A percentile compares a stretch with the other conserved stretches of the same genome.
phyloP scores from a whole-genome alignment of 2,797 vertebrate genomes.

The Poecilia velifera region DNA sequence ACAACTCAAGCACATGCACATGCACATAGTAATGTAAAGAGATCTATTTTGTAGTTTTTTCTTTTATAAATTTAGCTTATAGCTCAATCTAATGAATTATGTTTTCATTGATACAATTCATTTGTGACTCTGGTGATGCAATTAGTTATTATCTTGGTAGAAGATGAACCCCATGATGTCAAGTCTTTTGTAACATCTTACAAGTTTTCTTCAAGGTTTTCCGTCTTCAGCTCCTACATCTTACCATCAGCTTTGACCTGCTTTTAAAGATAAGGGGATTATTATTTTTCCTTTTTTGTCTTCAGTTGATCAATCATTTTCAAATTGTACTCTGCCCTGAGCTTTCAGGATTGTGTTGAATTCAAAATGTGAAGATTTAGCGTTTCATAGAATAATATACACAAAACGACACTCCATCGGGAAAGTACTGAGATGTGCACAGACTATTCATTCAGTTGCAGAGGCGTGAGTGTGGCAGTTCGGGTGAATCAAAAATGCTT shows the following conservation, averaged over 20 bases:
- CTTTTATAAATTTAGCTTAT: too few relatives aligned
- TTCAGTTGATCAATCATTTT: neutral
- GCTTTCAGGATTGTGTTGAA: neutral
- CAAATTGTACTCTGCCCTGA: neutral
- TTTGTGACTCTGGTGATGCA: neutral
- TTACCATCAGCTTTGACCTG: neutral
- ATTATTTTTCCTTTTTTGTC: neutral
- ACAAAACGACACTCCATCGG: neutral
- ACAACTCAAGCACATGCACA: neutral
- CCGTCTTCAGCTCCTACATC: neutral
- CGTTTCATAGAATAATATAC: neutral
- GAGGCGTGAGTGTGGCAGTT: neutral
- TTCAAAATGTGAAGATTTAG: neutral
- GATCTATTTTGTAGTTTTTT: neutral
- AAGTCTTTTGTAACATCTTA: neutral
- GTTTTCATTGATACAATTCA: neutral
- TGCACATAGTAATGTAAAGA: neutral
- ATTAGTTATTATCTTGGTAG: neutral
- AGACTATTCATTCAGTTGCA: conserved; percentile 17
- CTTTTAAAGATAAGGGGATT: neutral
- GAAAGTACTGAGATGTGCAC: neutral
- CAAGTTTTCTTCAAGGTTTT: neutral
- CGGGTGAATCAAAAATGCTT: neutral
- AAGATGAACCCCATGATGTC: neutral
- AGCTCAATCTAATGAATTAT: neutral